These are phyloP conservation scores for Hippocampus comes DNA, from an alignment of 2,113 vertebrate species.

Conservation along the genomic window DNA sequence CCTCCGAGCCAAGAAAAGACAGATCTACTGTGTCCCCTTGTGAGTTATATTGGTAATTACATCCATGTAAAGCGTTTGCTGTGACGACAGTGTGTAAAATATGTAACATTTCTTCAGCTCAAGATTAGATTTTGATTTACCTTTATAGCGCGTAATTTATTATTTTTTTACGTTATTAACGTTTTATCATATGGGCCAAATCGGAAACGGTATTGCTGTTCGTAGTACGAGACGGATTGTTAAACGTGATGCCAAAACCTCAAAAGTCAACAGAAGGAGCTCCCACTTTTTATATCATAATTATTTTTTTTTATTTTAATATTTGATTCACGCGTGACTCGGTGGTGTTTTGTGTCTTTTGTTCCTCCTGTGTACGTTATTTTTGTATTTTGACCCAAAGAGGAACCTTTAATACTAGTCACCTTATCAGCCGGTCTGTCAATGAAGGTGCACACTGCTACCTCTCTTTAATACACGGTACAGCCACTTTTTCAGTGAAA, in stretches of 20 bases:
- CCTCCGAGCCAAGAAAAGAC: too few relatives aligned
- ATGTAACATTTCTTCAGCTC: background rate
- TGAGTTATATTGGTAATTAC: background rate
- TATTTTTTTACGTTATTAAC: background rate
- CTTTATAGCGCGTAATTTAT: background rate
- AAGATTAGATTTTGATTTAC: background rate
- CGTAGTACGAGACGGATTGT: background rate
- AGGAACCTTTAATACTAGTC: conserved; percentile 38
- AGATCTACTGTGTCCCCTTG: background rate
- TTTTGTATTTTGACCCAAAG: background rate
- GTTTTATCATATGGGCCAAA: background rate
- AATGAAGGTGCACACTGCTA: conserved; percentile 26
- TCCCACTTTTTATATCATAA: background rate
- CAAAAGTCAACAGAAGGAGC: background rate
- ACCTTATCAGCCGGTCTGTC: conserved; percentile 11
- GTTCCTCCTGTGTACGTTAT: background rate
- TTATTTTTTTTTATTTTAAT: background rate
- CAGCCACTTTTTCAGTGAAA: background rate
- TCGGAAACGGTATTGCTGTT: background rate
- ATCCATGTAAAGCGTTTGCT: background rate
- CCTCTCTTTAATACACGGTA: background rate
- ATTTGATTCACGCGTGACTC: background rate
- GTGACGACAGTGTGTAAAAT: background rate
- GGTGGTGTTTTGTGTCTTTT: too few relatives aligned
- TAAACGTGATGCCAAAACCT: background rate